A percentile compares a stretch with the other conserved stretches of the same genome.
phyloP scores from a whole-genome alignment of 2,113 vertebrate species.

The Scalopus aquaticus region DNA sequence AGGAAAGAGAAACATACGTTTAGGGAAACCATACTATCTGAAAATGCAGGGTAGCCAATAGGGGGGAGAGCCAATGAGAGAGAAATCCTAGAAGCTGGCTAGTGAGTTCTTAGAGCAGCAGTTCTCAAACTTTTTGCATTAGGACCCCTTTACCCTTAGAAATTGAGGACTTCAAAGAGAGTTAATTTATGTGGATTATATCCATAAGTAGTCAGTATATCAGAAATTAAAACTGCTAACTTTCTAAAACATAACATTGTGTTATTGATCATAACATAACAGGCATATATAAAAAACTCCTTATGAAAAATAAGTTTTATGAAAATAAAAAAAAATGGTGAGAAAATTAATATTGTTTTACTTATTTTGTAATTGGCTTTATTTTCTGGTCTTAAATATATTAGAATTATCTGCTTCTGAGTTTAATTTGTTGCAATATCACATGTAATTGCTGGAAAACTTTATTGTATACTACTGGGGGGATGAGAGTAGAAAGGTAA shows the following conservation, averaged over 20 bases:
- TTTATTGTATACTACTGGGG: not conserved
- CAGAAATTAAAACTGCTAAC: constrained; percentile 24
- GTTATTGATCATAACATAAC: constrained; percentile 10
- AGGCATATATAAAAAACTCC: not conserved
- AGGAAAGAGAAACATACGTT: not conserved
- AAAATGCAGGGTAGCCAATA: not conserved
- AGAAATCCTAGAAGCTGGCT: not conserved
- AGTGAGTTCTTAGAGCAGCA: not conserved
- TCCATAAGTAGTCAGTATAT: not conserved
- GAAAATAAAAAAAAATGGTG: not conserved
- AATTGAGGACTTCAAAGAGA: not conserved
- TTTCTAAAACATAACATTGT: constrained; percentile 4
- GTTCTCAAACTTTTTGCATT: not conserved
- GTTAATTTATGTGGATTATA: not conserved
- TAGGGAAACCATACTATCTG: not conserved
- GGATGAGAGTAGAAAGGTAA: constrained; percentile 28
- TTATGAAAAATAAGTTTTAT: constrained; percentile 2
- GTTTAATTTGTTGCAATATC: not conserved
- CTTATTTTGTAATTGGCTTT: not conserved
- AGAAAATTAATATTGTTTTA: not conserved
- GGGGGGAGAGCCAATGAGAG: not conserved
- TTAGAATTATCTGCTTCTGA: not conserved
- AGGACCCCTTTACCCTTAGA: not conserved
- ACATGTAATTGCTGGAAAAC: not conserved
- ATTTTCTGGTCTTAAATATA: constrained; percentile 20